These are phyloP conservation scores for Athripsodes cinereus DNA, from an alignment of 2,888 invertebrate species.

Conservation along the genomic window DNA sequence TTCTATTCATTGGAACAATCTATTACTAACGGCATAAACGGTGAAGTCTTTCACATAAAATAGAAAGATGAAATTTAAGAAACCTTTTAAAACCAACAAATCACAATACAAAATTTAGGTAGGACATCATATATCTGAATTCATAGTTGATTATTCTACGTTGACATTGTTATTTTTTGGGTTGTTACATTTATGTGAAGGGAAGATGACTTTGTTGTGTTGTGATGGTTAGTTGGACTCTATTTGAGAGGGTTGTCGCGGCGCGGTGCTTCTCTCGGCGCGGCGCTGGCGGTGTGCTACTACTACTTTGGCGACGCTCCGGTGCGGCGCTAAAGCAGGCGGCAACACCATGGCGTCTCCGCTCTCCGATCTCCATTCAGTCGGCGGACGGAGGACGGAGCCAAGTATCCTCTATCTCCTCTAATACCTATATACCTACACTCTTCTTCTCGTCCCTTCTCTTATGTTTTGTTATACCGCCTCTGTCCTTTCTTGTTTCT, in stretches of 20 bases:
- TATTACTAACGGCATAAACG: no score
- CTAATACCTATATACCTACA: background rate
- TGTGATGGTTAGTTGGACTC: background rate
- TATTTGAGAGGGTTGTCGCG: background rate
- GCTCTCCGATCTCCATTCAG: background rate
- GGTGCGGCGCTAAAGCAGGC: background rate
- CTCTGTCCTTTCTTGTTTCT: background rate
- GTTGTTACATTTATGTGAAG: background rate
- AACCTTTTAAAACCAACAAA: no score
- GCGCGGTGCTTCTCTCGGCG: background rate
- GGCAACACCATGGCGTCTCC: background rate
- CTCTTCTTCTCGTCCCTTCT: background rate
- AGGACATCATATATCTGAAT: no score
- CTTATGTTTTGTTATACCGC: no score
- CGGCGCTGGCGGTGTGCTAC: no score
- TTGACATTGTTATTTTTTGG: background rate
- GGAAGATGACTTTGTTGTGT: background rate
- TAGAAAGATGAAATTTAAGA: no score
- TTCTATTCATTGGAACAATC: no score
- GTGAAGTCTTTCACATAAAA: no score
- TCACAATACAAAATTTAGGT: no score
- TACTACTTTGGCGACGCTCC: background rate
- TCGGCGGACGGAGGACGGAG: background rate
- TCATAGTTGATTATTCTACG: no score
- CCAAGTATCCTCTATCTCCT: background rate